Conservation (phyloP, 2,888 invertebrate genomes). For the Campoletis raptor region DNA sequence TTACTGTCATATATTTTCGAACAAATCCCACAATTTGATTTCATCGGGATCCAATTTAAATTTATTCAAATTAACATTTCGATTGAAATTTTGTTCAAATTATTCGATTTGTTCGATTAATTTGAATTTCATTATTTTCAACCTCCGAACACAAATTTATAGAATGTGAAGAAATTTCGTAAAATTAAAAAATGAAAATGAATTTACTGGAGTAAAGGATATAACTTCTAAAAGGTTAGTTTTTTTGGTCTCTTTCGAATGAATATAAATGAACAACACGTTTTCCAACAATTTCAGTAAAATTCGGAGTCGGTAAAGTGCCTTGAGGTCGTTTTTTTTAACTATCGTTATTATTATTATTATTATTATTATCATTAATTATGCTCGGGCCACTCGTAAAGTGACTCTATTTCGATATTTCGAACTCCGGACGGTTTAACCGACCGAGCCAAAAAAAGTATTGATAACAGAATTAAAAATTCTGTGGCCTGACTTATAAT, state of each 20-base stretch:
- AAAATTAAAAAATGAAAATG: background rate
- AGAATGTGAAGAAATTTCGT: background rate
- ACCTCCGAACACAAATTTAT: background rate
- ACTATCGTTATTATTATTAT: background rate
- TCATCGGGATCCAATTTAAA: background rate
- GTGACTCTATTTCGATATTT: constrained; percentile 32
- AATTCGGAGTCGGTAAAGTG: constrained; percentile 58
- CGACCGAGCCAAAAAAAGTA: constrained; percentile 41
- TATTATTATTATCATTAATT: constrained; percentile 14
- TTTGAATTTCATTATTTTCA: background rate
- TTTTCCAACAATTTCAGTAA: constrained; percentile 1
- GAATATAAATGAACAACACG: background rate
- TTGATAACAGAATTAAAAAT: background rate
- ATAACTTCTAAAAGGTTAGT: background rate
- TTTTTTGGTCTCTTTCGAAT: background rate
- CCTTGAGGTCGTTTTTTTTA: constrained; percentile 45
- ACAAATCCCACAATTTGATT: background rate
- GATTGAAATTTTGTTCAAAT: background rate
- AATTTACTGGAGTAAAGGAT: background rate
- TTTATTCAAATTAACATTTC: background rate
- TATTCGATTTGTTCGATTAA: background rate
- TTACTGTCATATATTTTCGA: background rate
- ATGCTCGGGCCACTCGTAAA: background rate
- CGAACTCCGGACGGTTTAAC: constrained; percentile 61
- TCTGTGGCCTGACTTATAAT: background rate